Evolutionary conservation across 2,888 invertebrate species (phyloP), one percentile per base, ranked within the genome.

Genomic region (Troides helena): DNA sequence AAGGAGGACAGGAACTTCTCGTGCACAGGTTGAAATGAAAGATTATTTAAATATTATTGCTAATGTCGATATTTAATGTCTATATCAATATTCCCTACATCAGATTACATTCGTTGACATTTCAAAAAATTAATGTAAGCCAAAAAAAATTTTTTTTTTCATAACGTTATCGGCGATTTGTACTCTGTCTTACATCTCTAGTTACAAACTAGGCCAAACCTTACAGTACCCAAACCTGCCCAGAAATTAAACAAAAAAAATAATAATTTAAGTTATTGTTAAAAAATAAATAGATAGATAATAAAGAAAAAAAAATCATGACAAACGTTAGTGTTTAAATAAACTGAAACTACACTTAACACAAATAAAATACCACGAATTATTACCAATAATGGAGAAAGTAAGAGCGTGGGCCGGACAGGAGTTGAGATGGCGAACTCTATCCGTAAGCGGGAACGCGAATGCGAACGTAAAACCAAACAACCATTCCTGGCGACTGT

Each of bases 81-180:
- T 91, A 87, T 82, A 88, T 90, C 85, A 88, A 88, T 91, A 92
- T 89, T 88, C 80, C 90, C 93, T 93, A 93, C 92, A 81, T 89
- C 93, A 90, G 93, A 93, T 93, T 93, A 93, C 91, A 93, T 93
- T 93, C 93, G 93, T 93, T 93, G 93, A 93, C 92, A 90, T 88
- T 87, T 87, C 85, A 86, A 89, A 70, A 69, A 90, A 88, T 89
- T 88, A 89, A 89, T 88, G 86, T 89, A 90, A 88, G 89, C 89
- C 91, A 93, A 92, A 90, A 89, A 91, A 90, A 90, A 85, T 53
- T 81, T 84, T 83, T 72, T 64, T 74, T 83, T 85, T 86, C 86
- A 89, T 74, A 87, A 89, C 86, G 87, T 84, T 87, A 88, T 85
- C 89, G 87, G 90, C 88, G 86, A 89, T 91, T 92, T 92, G 92